A percentile compares a stretch with the other conserved stretches of the same genome.
phyloP scores from a whole-genome alignment of 2,113 vertebrate genomes.

The Ahaetulla prasina region DNA sequence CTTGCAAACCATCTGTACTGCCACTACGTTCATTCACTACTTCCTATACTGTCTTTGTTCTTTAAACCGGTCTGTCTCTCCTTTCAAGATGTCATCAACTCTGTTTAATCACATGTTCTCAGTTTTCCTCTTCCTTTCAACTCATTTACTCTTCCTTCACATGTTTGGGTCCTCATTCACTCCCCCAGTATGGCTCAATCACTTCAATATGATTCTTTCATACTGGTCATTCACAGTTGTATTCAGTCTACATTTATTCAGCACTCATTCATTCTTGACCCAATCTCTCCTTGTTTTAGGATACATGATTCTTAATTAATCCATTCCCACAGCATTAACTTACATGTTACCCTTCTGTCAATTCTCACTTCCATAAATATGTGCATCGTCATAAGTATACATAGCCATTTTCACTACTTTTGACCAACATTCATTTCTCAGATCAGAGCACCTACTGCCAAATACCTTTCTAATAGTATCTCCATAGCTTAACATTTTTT shows the following conservation, averaged over 20 bases:
- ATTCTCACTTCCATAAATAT: neutral
- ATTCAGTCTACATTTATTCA: neutral
- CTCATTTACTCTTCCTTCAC: neutral
- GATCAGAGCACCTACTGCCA: neutral
- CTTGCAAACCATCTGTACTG: neutral
- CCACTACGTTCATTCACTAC: neutral
- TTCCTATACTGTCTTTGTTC: neutral
- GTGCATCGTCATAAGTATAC: neutral
- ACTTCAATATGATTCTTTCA: neutral
- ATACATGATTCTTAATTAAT: neutral
- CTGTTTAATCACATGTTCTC: neutral
- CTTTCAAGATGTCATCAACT: neutral
- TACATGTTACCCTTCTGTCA: neutral
- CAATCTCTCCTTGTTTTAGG: neutral
- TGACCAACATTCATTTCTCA: neutral
- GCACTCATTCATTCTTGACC: neutral
- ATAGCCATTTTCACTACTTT: neutral
- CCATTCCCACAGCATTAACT: neutral
- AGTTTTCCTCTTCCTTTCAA: neutral
- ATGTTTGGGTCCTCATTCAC: neutral
- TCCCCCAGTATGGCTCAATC: neutral
- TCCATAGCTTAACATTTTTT: neutral
- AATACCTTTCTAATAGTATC: neutral
- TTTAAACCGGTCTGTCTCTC: neutral
- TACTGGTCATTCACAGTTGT: neutral